These are phyloP conservation scores for Metallyticus violacea DNA, from an alignment of 2,888 invertebrate genomes.

Conservation along the genomic window DNA sequence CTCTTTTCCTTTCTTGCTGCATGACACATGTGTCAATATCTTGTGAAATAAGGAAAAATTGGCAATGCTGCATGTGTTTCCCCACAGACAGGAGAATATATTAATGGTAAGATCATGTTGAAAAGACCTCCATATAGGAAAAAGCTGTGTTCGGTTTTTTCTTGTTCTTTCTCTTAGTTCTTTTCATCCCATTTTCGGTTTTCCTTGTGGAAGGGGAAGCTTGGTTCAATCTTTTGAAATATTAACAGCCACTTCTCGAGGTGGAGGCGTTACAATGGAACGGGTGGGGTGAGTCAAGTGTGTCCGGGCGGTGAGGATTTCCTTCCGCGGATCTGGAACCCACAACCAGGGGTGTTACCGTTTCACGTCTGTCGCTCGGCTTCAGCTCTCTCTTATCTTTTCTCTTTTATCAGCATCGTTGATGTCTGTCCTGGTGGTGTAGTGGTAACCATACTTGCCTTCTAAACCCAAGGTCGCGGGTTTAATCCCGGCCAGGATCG, in stretches of 20 bases:
- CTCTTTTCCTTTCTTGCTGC: not conserved
- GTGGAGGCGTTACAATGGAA: not conserved
- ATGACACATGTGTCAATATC: conserved; percentile 22
- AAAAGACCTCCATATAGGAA: not conserved
- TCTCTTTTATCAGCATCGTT: too few relatives aligned
- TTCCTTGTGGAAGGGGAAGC: not conserved
- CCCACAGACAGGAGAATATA: conserved; percentile 19
- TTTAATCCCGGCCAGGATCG: too few relatives aligned
- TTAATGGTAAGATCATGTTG: conserved; percentile 27
- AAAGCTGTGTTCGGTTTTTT: not conserved
- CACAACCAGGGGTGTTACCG: not conserved
- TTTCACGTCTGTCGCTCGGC: too few relatives aligned
- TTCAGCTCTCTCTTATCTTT: too few relatives aligned
- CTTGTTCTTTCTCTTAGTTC: conserved; percentile 5
- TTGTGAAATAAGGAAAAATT: conserved; percentile 25
- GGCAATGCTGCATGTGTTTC: conserved; percentile 12
- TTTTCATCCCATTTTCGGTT: not conserved
- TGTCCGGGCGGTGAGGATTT: not conserved
- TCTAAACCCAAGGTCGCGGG: too few relatives aligned
- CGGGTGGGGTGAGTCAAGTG: not conserved
- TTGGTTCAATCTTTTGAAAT: conserved; percentile 26
- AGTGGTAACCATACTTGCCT: too few relatives aligned
- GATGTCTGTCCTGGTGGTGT: too few relatives aligned
- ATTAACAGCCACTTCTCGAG: conserved; percentile 21
- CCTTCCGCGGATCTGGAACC: not conserved